Evolutionary conservation across 1,140 invertebrate species (phyloP), one percentile per base, ranked within the genome.

Genomic region (Solenopsis fugax): DNA sequence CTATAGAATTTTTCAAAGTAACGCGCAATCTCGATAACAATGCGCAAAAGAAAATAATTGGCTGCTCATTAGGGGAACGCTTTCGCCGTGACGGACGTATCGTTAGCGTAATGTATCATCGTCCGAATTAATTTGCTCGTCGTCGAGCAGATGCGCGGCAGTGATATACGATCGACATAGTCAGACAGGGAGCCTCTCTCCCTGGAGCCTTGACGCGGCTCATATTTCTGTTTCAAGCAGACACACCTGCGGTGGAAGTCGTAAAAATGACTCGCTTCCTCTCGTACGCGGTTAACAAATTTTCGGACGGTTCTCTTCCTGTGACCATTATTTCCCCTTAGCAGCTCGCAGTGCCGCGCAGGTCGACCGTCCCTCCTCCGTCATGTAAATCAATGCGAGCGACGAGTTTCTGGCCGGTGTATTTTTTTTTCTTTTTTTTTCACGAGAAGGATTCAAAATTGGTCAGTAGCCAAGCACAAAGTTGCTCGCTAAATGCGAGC

Each of bases 251-350:
- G 73, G 21, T 45, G 80, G 62, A 87, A 85, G 85, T 81, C 64
- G 76, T 89, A 86, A 91, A 89, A 91, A 86, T 89, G 48, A 54
- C 50, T 69, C 58, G 50, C 81, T 88, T 87, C 75, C 86, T 86
- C 85, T 50, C 71, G 24, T 34, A 50, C 60, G 58, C 56, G 69
- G 86, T 89, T 90, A 90, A 89, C 89, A 90, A 91, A 91, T 91
- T 90, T 89, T 85, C 85, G 78, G 82, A 69, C 77, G 69, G 48
- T 37, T 10, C 58, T 34, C 58, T 90, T 54, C 77, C 85, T 75
- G 29, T 29, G 37, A 85, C 80, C 86, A 87, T 89, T 89, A 90
- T 89, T 91, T 89, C 80, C 60, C 48, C 54, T 89, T 73, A 72
- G 13, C 41, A 77, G 21, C 73, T 86, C 52, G 10, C 52, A 41